Evolutionary conservation across 2,888 invertebrate species (phyloP).

Genomic region (Noctuana brunneofusca): DNA sequence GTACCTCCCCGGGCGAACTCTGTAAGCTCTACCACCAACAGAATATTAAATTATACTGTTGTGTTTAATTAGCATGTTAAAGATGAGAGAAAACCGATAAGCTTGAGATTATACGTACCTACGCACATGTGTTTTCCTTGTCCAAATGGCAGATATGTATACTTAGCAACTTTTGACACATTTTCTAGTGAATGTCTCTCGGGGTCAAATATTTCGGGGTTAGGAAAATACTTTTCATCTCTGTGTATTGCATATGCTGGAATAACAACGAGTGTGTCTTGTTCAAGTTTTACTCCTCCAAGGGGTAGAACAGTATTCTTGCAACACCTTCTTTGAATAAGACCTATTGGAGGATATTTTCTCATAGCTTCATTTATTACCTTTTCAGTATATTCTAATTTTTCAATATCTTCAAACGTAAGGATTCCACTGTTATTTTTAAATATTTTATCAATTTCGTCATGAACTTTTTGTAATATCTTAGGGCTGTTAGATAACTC

Average conservation of each 20-base stretch:
- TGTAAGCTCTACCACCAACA: no score
- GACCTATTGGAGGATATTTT: slow-evolving; percentile 65
- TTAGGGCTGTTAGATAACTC: slow-evolving; percentile 58
- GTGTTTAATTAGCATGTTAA: no score
- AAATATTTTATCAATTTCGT: slow-evolving; percentile 55
- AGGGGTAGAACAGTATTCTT: slow-evolving; percentile 52
- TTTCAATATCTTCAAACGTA: slow-evolving; percentile 54
- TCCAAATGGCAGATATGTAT: slow-evolving; percentile 73
- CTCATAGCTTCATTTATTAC: slow-evolving; percentile 68
- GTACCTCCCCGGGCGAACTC: no score
- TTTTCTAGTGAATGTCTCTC: slow-evolving; percentile 47
- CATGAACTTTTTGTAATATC: slow-evolving; percentile 53
- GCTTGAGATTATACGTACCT: no score
- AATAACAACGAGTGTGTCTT: slow-evolving; percentile 43
- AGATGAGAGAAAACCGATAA: no score
- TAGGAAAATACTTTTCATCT: slow-evolving; percentile 57
- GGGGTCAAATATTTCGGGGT: slow-evolving; percentile 48
- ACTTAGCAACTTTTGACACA: slow-evolving; percentile 50
- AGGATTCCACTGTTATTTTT: slow-evolving; percentile 49
- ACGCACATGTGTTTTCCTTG: slow-evolving; percentile 77
- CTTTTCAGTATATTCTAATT: slow-evolving; percentile 60
- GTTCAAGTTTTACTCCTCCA: slow-evolving; percentile 48
- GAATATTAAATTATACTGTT: no score
- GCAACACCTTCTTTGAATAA: slow-evolving; percentile 56
- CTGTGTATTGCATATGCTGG: slow-evolving; percentile 45